Base-by-base conservation (phyloP, 2,113 vertebrate species). In the Colius striatus region DNA sequence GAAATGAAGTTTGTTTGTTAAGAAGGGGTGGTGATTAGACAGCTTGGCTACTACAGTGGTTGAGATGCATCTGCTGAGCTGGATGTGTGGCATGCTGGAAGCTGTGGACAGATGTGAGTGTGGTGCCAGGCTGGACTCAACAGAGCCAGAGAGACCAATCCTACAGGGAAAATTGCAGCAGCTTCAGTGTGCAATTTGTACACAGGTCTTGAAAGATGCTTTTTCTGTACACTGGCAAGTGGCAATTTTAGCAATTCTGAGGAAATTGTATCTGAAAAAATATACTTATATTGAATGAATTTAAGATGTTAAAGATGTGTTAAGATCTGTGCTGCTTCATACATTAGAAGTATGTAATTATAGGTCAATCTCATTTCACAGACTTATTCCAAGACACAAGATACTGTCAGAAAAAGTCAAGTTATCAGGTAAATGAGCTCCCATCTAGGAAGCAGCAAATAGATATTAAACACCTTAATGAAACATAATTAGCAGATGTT, bases 131-230 rank as follows among this genome's bases (percentile, higher is more conserved):
- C 34, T 71, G 57, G 36, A 34, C 38, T 84, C 51, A 61, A 34
- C 21, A 47, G 13, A 18, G 30, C 26, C 3, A 6, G 38, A n/a
- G 80, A 82, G 15, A 13, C 0, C 2, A 16, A 2, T 77, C 34
- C 45, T 60, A 30, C 27, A 51, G 38, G 57, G 21, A 36, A 89
- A 61, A 51, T 19, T 51, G 51, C 32, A 51, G 55, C 20, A 67
- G 4, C 29, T 73, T 67, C 34, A 32, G 17, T 43, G 41, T 12
- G 10, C 16, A 7, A 6, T 30, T 58, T 2, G 0, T 43, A 29
- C 30, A 45, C 38, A 62, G 41, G 8, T 71, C 61, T 82, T 79
- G 57, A 70, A 70, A 29, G n/a, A 48, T n/a, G 19, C 13, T n/a
- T 75, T 74, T 66, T 26, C 27, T 27, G 26, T 9, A 19, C 12